Percentiles rank a stretch among this genome's conserved stretches.
These are phyloP conservation scores for Gallinago jamesoni DNA, from an alignment of 2,113 vertebrate genomes.

Conservation along the genomic window DNA sequence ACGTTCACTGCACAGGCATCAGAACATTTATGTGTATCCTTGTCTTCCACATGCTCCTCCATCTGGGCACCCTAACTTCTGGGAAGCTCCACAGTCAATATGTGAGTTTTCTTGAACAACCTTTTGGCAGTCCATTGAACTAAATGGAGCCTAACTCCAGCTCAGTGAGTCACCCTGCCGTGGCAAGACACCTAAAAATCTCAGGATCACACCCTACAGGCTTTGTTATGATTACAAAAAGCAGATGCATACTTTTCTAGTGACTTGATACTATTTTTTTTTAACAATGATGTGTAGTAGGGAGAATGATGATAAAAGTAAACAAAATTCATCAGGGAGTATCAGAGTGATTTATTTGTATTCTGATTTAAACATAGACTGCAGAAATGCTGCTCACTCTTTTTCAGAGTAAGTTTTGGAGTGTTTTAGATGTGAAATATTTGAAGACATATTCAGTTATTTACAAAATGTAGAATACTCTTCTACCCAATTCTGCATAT, in stretches of 20 bases:
- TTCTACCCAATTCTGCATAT: background rate
- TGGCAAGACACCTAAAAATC: background rate
- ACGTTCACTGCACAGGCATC: background rate
- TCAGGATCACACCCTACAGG: background rate
- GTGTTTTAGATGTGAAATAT: background rate
- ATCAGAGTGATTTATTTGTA: background rate
- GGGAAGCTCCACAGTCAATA: background rate
- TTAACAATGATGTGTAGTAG: background rate
- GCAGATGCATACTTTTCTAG: constrained; percentile 13
- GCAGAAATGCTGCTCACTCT: background rate
- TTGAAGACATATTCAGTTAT: background rate
- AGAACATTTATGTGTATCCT: background rate
- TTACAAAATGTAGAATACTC: background rate
- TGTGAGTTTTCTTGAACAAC: background rate
- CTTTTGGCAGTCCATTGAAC: constrained; percentile 1
- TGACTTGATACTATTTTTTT: background rate
- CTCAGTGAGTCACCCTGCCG: background rate
- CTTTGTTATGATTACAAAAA: constrained; percentile 44
- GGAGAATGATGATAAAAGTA: background rate
- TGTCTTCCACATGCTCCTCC: background rate
- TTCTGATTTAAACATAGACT: background rate
- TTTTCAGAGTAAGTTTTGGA: background rate
- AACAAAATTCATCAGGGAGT: background rate
- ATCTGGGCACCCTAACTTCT: constrained; percentile 35
- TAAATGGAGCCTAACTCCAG: background rate